Evolutionary conservation across 2,888 invertebrate genomes (phyloP), one percentile per base, ranked within the genome.

Genomic region (Blastobasis lacticolella): DNA sequence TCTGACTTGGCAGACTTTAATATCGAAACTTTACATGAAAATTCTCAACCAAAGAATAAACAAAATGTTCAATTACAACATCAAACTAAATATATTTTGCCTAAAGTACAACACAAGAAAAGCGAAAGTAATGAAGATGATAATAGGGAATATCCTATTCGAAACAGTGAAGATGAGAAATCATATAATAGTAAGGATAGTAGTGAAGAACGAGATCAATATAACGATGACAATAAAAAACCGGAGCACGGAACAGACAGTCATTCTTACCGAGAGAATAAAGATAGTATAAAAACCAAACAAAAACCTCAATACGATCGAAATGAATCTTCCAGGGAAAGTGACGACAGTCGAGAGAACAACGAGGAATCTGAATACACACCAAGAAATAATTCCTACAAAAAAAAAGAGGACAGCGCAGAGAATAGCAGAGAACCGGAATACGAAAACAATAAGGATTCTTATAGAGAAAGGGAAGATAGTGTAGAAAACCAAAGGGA

Each of bases 21-120:
- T 49, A 78, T 85, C 50, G 73, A 81, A 66, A 80, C 83, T 1
- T 57, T 73, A 42, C 86, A 86, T 59, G 66, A 64, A 10, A 59
- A 57, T 48, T 50, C 49, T n/a, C 43, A 49, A 47, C 54, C 47
- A 37, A 44, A 44, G 37, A 44, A 46, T 10, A 47, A 46, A 48
- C 47, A 49, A 38, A 40, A n/a, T 43, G 41, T 49, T 36, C 6
- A 52, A 50, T 51, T 50, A 44, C 48, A 53, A 36, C 46, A 52
- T 37, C 57, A 57, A 45, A 10, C 46, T 40, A 9, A 40, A 3
- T 40, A 40, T 9, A 40, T 8, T 40, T 8, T 8, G 7, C 7
- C 6, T 40, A 40, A 9, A 40, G 9, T 8, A 40, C 40, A 8
- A 40, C 9, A 40, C 40, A 4, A 40, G 9, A 9, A 9, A 40